Base-by-base conservation (phyloP, 2,113 vertebrate genomes). In the Macrotus californicus region DNA sequence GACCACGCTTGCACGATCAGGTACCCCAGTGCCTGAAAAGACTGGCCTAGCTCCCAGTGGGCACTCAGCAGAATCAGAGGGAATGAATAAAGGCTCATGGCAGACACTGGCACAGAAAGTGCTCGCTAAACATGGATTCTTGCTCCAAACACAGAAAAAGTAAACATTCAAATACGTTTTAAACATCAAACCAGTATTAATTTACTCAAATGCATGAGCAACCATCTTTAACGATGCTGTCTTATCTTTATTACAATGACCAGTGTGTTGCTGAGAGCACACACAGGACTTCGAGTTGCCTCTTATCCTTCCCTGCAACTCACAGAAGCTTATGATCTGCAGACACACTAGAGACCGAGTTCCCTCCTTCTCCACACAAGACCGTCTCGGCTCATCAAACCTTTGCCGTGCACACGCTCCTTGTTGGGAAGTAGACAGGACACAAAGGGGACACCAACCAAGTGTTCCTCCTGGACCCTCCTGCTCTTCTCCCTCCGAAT, bases 81-180 rank as follows among this genome's bases (percentile, higher is more conserved):
- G 69, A 43, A 14, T 1, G 26, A 21, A 11, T 8, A 14, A 39
- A 54, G 12, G 10, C 5, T 52, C n/a, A 5, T 0, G 9, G 52
- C 4, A 79, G 64, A 54, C 43, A 6, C 2, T 2, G 24, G 72
- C 18, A 12, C 10, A 1, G 16, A 8, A 83, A 84, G 26, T 31
- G 56, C 93, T 90, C 43, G 59, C 39, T 19, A 16, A 67, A 46
- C 69, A 50, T 0, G 6, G 56, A 11, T 41, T 66, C 34, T 56
- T 9, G 48, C 80, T 91, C 87, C 75, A 77, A 36, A 72, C 5
- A 43, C 56, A 93, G 75, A n/a, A 91, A 61, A 86, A 46, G n/a
- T 72, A 54, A 93, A 93, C 83, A 39, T 29, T 24, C 75, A 76
- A 89, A 52, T 43, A 18, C 13, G 15, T 36, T 39, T 41, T 24